phyloP scores from a whole-genome alignment of 2,113 vertebrate genomes.

The Blennius ocellaris region DNA sequence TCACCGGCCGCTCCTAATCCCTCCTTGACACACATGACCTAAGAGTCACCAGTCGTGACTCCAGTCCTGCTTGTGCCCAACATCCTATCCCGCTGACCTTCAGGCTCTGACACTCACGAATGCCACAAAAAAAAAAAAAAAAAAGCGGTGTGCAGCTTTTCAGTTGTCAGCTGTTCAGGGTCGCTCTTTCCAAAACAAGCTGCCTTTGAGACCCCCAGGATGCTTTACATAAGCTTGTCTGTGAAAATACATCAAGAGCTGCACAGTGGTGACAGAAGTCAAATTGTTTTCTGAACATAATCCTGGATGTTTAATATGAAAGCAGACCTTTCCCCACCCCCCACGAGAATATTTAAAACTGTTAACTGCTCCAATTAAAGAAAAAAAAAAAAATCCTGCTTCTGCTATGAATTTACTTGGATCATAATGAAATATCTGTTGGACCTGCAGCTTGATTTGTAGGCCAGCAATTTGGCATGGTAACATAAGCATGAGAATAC shows the following conservation, averaged over 20 bases:
- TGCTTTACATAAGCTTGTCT: slow-evolving; percentile 1
- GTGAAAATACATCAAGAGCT: not conserved
- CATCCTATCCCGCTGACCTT: slow-evolving; percentile 30
- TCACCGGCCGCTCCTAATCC: slow-evolving; percentile 65
- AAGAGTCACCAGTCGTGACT: slow-evolving; percentile 55
- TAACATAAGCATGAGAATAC: slow-evolving; percentile 51
- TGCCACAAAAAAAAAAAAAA: not conserved
- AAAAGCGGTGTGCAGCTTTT: not conserved
- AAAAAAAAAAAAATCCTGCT: not conserved
- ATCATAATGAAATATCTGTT: slow-evolving; percentile 49
- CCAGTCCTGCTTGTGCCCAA: slow-evolving; percentile 16
- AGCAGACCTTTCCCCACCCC: slow-evolving; percentile 2
- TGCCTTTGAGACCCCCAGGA: not conserved
- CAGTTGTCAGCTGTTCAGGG: slow-evolving; percentile 1
- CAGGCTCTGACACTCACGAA: slow-evolving; percentile 21
- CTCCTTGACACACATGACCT: slow-evolving; percentile 75
- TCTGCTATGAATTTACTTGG: slow-evolving; percentile 42
- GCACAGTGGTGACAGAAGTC: not conserved
- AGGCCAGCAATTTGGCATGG: slow-evolving; percentile 52
- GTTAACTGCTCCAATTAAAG: slow-evolving; percentile 15
- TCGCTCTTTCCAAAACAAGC: not conserved
- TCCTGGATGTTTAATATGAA: slow-evolving; percentile 11
- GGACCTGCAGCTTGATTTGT: slow-evolving; percentile 47
- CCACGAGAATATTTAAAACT: not conserved
- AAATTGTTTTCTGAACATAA: not conserved